Evolutionary conservation across 1,140 invertebrate genomes (phyloP), one percentile per base, ranked within the genome.

Genomic region (Goniozus legneri): DNA sequence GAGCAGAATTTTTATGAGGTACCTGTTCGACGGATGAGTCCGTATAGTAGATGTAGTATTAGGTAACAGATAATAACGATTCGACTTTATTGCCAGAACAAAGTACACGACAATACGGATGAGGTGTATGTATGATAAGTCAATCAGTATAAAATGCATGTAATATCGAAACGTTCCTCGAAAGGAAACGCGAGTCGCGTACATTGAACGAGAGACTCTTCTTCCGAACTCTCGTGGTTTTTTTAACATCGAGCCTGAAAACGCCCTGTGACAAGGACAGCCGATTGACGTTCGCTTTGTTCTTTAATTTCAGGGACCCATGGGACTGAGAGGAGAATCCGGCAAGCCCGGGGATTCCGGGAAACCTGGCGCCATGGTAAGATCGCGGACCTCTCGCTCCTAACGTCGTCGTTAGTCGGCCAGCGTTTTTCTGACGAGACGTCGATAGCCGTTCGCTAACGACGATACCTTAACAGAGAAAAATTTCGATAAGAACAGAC

Each of bases 311-410:
- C 67, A 92, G 89, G 90, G 91, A 66, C 91, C 91, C 24, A 91
- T 92, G 83, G 91, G 91, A 63, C 79, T 92, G 57, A 83, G 88
- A 71, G 90, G 90, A 50, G 90, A 91, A 76, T 80, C 77, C 58
- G 90, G 84, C 57, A 82, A 80, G 61, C 77, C 80, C 63, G 89
- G 84, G 62, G 87, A 84, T 69, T 77, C 80, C 60, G 89, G 89
- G 64, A 89, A 88, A 75, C 79, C 80, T 64, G 89, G 84, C 53
- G 77, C 82, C 65, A 85, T 83, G 85, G 87, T 90, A 87, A 87
- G 85, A 76, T 75, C 65, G 47, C 67, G 72, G 71, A 65, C 62
- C 55, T 67, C 65, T 57, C 67, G 66, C 65, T 76, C 71, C 60
- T 76, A 73, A 71, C 60, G 67, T 57, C 64, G 60, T 58, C 65